Evolutionary conservation across 2,888 invertebrate species (phyloP).

Genomic region (Pediacus dermestoides): DNA sequence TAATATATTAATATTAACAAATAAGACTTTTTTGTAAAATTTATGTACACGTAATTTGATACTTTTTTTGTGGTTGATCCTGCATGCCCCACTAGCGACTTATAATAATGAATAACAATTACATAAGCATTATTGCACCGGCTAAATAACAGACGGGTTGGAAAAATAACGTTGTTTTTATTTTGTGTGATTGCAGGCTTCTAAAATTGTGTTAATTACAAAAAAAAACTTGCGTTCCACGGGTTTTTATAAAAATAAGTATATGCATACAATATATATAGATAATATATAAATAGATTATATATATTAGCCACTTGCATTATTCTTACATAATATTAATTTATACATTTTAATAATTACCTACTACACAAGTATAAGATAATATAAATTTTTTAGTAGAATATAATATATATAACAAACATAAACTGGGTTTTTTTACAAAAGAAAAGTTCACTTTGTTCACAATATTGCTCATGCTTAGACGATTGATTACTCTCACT

Average conservation of each 20-base stretch:
- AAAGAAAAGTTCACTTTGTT: background rate
- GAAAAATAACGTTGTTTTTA: too few species aligned
- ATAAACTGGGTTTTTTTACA: constrained; percentile 2
- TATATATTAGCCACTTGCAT: background rate
- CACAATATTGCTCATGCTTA: background rate
- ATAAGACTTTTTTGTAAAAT: constrained; percentile 23
- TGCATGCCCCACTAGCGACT: constrained; percentile 32
- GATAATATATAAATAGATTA: constrained; percentile 5
- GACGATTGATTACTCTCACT: background rate
- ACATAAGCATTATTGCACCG: constrained; percentile 45
- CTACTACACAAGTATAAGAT: background rate
- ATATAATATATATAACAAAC: background rate
- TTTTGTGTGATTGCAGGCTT: too few species aligned
- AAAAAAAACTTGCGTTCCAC: too few species aligned
- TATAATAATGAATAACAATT: constrained; percentile 46
- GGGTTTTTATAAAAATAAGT: too few species aligned
- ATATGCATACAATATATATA: constrained; percentile 4
- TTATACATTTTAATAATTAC: constrained; percentile 3
- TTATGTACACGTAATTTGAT: constrained; percentile 33
- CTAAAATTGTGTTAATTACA: too few species aligned
- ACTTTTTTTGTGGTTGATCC: constrained; percentile 14
- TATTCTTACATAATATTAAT: constrained; percentile 1
- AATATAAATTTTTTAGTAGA: constrained; percentile 4
- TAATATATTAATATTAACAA: constrained; percentile 25
- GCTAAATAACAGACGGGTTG: constrained; percentile 17